Percentiles rank a stretch among this genome's conserved stretches.
Conservation (phyloP, 2,113 vertebrate genomes). For the Narcine bancroftii region DNA sequence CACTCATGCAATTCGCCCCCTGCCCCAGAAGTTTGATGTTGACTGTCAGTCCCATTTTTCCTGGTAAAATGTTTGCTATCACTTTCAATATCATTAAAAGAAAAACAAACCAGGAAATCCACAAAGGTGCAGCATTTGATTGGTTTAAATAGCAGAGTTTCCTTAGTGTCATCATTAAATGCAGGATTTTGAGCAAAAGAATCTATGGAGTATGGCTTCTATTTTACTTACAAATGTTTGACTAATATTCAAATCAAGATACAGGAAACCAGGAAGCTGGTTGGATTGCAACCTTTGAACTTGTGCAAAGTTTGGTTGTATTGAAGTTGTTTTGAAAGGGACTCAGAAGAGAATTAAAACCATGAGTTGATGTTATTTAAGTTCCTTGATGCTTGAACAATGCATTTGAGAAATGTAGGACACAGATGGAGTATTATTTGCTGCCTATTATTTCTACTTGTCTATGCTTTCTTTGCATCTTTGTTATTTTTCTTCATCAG, state of each 20-base stretch:
- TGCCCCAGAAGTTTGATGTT: too few relatives aligned
- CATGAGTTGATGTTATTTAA: background rate
- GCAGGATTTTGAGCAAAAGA: too few relatives aligned
- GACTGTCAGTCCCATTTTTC: too few relatives aligned
- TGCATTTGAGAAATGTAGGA: background rate
- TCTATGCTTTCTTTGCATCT: background rate
- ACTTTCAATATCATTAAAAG: too few relatives aligned
- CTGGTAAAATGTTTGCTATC: too few relatives aligned
- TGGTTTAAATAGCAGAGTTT: background rate
- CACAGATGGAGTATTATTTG: background rate
- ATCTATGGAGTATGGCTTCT: too few relatives aligned
- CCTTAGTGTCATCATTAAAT: background rate
- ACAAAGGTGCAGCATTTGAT: too few relatives aligned
- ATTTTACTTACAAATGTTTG: background rate
- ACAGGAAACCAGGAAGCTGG: background rate
- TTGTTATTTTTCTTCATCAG: slow-evolving; percentile 47
- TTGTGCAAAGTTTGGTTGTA: background rate
- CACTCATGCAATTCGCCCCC: too few relatives aligned
- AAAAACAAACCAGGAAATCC: too few relatives aligned
- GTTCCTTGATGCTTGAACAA: background rate
- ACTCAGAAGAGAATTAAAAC: background rate
- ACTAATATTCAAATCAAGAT: background rate
- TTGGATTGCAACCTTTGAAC: background rate
- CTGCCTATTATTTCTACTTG: background rate
- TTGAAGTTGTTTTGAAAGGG: background rate